Conservation (phyloP, 2,888 invertebrate genomes). For the Lithophane socia region DNA sequence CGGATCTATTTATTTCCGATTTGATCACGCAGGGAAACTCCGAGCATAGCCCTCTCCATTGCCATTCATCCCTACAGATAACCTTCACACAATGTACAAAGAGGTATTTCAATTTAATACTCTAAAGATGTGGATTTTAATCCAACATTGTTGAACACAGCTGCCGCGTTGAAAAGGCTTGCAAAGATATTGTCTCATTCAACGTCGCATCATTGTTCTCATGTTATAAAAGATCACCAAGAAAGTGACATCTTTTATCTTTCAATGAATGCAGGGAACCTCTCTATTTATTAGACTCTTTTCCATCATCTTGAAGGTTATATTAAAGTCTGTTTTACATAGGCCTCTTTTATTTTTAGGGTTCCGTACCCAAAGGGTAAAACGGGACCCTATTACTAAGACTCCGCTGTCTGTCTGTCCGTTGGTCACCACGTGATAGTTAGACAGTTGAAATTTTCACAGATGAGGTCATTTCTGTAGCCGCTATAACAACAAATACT, state of each 20-base stretch:
- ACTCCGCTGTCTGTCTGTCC: too few relatives aligned
- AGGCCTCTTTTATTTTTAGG: neutral
- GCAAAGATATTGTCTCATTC: conserved; percentile 57
- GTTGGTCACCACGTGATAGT: too few relatives aligned
- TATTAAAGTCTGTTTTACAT: neutral
- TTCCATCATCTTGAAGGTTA: conserved; percentile 10
- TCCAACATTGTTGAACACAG: conserved; percentile 43
- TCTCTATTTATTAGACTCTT: conserved; percentile 21
- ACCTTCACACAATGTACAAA: conserved; percentile 28
- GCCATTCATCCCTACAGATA: too few relatives aligned
- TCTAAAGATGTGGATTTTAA: conserved; percentile 50
- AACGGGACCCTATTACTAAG: too few relatives aligned
- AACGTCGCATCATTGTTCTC: conserved; percentile 48
- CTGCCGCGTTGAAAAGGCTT: conserved; percentile 55
- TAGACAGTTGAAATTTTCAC: too few relatives aligned
- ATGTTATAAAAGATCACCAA: conserved; percentile 43
- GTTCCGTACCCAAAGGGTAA: too few relatives aligned
- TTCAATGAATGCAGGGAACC: conserved; percentile 13
- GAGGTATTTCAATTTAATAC: conserved; percentile 45
- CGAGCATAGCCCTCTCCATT: too few relatives aligned
- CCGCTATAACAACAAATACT: too few relatives aligned
- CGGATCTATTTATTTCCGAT: too few relatives aligned
- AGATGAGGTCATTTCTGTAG: too few relatives aligned
- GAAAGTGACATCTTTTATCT: conserved; percentile 43
- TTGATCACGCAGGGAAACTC: too few relatives aligned